These are phyloP conservation scores for Bilobella aurantiaca DNA, from an alignment of 1,140 invertebrate species.

Conservation along the genomic window DNA sequence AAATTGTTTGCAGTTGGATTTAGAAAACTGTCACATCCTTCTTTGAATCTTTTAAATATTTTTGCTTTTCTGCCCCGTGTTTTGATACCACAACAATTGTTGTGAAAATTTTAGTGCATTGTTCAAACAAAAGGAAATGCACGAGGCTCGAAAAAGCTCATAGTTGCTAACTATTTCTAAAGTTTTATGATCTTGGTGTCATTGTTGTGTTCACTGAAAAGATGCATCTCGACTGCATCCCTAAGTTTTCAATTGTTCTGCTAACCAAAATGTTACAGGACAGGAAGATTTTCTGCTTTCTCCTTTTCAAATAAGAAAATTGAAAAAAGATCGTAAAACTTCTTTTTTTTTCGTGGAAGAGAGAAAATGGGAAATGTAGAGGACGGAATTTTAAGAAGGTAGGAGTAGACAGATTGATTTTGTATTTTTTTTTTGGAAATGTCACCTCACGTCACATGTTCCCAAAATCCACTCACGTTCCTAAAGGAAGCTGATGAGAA, in stretches of 20 bases:
- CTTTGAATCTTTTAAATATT: neutral
- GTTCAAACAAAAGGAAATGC: neutral
- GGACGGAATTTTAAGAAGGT: neutral
- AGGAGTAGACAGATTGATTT: neutral
- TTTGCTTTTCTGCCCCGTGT: neutral
- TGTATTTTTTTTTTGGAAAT: neutral
- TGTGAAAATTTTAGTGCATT: neutral
- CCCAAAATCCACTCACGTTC: neutral
- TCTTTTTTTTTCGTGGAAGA: neutral
- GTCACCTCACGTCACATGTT: neutral
- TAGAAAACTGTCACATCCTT: no score
- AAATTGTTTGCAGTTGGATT: no score
- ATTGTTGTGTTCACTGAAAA: neutral
- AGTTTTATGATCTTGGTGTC: neutral
- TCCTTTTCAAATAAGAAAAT: neutral
- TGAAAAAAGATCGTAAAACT: neutral
- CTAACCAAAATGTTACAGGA: no score
- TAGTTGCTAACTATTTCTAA: neutral
- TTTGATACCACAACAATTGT: neutral
- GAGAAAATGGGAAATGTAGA: neutral
- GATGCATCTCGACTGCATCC: no score
- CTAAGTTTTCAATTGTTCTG: no score
- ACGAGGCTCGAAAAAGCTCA: neutral
- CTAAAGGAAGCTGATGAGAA: neutral
- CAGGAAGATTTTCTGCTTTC: no score